Percentiles rank a stretch among this genome's conserved stretches.
Conservation (phyloP, 2,797 vertebrate species). For the Anabas testudineus region DNA sequence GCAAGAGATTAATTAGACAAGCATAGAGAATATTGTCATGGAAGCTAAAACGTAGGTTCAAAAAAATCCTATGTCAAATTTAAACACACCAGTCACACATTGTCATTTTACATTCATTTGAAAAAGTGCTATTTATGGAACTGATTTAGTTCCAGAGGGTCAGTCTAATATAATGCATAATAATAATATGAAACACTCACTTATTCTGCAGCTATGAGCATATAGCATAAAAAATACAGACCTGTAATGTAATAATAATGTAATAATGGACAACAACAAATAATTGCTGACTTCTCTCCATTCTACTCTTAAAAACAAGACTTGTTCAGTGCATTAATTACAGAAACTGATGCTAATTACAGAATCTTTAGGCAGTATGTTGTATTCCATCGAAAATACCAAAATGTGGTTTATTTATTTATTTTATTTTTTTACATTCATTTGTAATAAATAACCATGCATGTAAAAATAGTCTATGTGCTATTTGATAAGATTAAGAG, state of each 20-base stretch:
- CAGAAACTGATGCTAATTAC: conserved; percentile 42
- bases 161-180: conserved; percentile 26
- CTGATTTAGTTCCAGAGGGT: conserved; percentile 4
- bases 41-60: background rate
- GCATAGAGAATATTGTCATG: conserved; percentile 34
- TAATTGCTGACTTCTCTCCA: conserved; percentile 64
- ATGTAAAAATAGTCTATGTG: conserved; percentile 33
- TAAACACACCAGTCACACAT: conserved; percentile 29
- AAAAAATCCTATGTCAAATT: conserved; percentile 20
- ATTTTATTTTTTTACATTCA: background rate
- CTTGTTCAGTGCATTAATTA: conserved; percentile 41
- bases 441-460: conserved; percentile 15
- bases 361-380: conserved; percentile 12
- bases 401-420: no score
- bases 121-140: conserved; percentile 14
- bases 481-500: conserved; percentile 48
- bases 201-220: background rate
- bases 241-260: no score
- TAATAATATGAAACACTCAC: background rate
- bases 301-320: conserved; percentile 39
- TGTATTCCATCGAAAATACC: background rate
- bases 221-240: conserved; percentile 10
- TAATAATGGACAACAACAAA: conserved; percentile 53
- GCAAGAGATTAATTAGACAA: conserved; percentile 44
- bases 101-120: conserved; percentile 27